phyloP scores from a whole-genome alignment of 2,113 vertebrate species.

The Phalacrocorax carbo region DNA sequence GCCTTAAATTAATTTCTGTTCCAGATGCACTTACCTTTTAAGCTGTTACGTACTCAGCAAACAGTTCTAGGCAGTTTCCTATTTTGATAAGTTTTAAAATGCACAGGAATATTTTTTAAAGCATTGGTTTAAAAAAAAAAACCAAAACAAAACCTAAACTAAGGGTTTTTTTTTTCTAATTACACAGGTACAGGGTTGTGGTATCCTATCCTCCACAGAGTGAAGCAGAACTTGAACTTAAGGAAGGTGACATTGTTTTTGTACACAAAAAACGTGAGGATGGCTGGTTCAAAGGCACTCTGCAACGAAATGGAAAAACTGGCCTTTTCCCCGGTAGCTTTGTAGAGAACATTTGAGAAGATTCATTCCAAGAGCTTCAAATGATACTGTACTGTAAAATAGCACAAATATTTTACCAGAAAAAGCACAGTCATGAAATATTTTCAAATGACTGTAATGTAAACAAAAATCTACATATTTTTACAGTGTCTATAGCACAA shows the following conservation, averaged over 20 bases:
- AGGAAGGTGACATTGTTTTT: constrained; percentile 98
- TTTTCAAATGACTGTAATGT: constrained; percentile 48
- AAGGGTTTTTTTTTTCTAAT: background rate
- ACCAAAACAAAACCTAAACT: background rate
- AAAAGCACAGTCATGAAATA: constrained; percentile 63
- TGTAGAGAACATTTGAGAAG: constrained; percentile 89
- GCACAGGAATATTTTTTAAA: background rate
- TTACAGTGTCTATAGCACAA: constrained; percentile 61
- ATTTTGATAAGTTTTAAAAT: background rate
- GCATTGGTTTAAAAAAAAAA: background rate
- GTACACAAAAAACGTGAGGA: constrained; percentile 97
- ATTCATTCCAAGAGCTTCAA: background rate
- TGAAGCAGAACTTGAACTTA: constrained; percentile 97
- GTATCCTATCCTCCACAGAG: constrained; percentile 98
- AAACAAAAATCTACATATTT: constrained; percentile 43
- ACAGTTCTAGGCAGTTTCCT: background rate
- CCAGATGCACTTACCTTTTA: background rate
- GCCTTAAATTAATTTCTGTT: background rate
- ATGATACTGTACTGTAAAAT: constrained; percentile 33
- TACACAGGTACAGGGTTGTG: constrained; percentile 90
- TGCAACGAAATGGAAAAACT: constrained; percentile 95
- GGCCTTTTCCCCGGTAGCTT: constrained; percentile 98
- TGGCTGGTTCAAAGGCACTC: constrained; percentile 98
- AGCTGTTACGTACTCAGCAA: background rate
- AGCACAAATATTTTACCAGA: constrained; percentile 70